A percentile compares a stretch with the other conserved stretches of the same genome.
Conservation (phyloP, 2,113 vertebrate genomes). For the Channa argus region DNA sequence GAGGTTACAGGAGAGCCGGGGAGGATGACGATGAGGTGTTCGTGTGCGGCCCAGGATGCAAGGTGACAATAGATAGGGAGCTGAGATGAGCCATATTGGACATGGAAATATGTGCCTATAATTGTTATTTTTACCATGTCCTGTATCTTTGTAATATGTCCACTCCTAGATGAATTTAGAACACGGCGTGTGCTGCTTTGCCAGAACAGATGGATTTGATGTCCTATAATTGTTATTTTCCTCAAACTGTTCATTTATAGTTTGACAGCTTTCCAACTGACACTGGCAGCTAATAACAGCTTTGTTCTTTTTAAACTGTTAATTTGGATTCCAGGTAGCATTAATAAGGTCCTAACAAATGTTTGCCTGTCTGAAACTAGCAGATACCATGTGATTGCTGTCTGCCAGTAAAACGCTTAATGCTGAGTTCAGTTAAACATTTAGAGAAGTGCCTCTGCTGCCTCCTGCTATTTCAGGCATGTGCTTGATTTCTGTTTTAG, state of each 20-base stretch:
- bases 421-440: conserved; percentile 34
- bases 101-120: neutral
- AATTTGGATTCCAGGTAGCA: conserved; percentile 45
- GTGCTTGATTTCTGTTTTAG: conserved; percentile 14
- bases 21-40: conserved; percentile 78
- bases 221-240: conserved; percentile 3
- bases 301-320: conserved; percentile 34
- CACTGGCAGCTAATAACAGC: neutral
- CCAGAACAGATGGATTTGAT: conserved; percentile 25
- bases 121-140: neutral
- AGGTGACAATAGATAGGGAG: conserved; percentile 61
- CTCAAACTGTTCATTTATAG: conserved; percentile 11
- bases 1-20: conserved; percentile 63
- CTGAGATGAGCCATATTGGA: neutral
- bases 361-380: neutral
- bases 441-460: neutral
- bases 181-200: neutral
- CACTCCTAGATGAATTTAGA: conserved; percentile 8
- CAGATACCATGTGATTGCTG: conserved; percentile 1
- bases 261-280: conserved; percentile 20
- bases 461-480: conserved; percentile 9
- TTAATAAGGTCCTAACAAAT: conserved; percentile 2
- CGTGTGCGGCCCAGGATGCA: conserved; percentile 48
- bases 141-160: neutral
- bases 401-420: conserved; percentile 44